A percentile compares a stretch with the other conserved stretches of the same genome.
phyloP scores from a whole-genome alignment of 2,113 vertebrate species.

The Leptocoma aspasia region DNA sequence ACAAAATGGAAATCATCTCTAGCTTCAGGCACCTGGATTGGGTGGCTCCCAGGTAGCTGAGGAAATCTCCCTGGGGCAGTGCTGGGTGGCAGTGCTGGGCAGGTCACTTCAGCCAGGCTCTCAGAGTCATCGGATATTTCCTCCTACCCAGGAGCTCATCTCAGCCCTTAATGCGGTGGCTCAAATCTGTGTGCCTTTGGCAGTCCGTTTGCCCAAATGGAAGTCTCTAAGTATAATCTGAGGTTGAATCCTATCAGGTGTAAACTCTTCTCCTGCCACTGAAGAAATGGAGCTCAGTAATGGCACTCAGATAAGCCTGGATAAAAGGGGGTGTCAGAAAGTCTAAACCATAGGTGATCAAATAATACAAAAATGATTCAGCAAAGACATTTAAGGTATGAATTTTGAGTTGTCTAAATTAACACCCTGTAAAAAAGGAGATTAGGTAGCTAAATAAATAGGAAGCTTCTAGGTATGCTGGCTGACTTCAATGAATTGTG shows the following conservation, averaged over 20 bases:
- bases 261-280: neutral
- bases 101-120: neutral
- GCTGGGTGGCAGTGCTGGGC: fast-evolving
- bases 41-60: neutral
- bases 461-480: neutral
- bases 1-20: neutral
- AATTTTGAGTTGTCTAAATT: neutral
- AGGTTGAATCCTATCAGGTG: neutral
- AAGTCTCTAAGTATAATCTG: neutral
- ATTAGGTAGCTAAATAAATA: neutral
- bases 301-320: neutral
- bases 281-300: neutral
- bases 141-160: neutral
- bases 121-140: neutral
- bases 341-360: neutral
- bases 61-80: neutral
- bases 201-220: neutral
- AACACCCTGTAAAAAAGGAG: neutral
- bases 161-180: neutral
- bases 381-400: neutral
- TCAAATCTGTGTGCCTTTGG: neutral
- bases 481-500: neutral
- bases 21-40: neutral
- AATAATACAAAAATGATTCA: neutral
- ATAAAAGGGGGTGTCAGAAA: neutral